Conservation (phyloP, 2,888 invertebrate species). For the Notodonta ziczac region DNA sequence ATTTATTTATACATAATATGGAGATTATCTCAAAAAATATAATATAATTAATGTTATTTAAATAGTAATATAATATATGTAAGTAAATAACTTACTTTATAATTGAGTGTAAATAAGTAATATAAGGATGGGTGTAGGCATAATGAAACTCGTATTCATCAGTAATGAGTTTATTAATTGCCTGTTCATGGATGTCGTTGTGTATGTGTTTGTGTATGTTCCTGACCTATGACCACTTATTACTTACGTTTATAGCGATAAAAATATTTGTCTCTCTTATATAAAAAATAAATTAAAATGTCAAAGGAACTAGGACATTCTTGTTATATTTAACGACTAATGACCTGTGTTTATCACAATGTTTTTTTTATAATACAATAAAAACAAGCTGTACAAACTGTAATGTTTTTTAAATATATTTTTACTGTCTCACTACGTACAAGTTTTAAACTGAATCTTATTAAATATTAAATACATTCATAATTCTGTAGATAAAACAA, state of each 20-base stretch:
- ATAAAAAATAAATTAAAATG: background rate
- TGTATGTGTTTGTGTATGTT: background rate
- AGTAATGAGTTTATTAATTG: background rate
- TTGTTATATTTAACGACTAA: background rate
- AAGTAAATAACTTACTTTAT: background rate
- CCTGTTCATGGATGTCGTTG: background rate
- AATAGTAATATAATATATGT: background rate
- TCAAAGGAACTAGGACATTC: background rate
- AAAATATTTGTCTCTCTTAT: background rate
- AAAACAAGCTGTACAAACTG: background rate
- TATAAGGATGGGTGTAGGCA: background rate
- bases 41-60: background rate
- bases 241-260: background rate
- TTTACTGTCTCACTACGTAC: background rate
- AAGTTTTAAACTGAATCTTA: background rate
- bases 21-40: conserved; percentile 1
- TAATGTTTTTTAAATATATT: background rate
- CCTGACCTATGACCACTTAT: conserved; percentile 5
- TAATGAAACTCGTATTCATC: background rate
- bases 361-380: background rate
- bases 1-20: background rate
- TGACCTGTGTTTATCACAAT: background rate
- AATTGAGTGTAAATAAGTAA: background rate
- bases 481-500: background rate
- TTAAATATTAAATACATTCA: background rate